Base-by-base conservation (phyloP, 2,888 invertebrate genomes). In the Nebria brevicollis region DNA sequence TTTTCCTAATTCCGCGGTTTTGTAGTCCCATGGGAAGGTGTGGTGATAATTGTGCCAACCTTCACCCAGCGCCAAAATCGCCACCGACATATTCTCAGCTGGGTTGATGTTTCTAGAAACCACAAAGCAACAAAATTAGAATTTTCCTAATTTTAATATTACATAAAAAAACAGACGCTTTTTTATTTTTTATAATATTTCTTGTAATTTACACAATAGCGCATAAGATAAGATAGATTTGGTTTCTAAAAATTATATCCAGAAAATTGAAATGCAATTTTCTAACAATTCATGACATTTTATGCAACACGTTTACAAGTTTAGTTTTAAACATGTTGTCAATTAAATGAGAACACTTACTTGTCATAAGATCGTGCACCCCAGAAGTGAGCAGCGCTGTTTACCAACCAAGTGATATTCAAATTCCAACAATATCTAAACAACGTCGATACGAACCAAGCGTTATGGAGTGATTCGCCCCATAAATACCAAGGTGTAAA, bases 11-110 rank as follows among this genome's bases (percentile, higher is more conserved):
- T 96, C 96, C 15, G 95, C 93, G 2, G 96, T 94, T 86, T 95
- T 94, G 91, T 96, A 96, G 87, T 96, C 96, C 93, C 95, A 95
- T 6, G 96, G 96, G 91, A 96, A 96, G 0, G 92, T 91, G 89
- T 96, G 96, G 86, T 96, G 96, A 88, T 95, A 96, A 88, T 96
- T 96, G 89, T 96, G 96, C 93, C 94, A 96, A 0, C 96, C 96
- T 87, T 95, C 95, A 0, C 95, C 95, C 77, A 94, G 88, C 0
- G 94, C 93, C 84, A 94, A 89, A 0, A 94, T 83, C 0, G 95
- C 90, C 0, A 96, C 95, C 0, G 91, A 89, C 42, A 91, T 88
- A 86, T 95, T 95, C 87, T 96, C 93, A 0, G 93, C 89, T 0
- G 96, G 95, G 86, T 93, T 94, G 86, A 96, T 94, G 89, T 86